Percentiles rank a stretch among this genome's conserved stretches.
These are phyloP conservation scores for Dryobotodes eremita DNA, from an alignment of 2,888 invertebrate genomes.

Conservation along the genomic window DNA sequence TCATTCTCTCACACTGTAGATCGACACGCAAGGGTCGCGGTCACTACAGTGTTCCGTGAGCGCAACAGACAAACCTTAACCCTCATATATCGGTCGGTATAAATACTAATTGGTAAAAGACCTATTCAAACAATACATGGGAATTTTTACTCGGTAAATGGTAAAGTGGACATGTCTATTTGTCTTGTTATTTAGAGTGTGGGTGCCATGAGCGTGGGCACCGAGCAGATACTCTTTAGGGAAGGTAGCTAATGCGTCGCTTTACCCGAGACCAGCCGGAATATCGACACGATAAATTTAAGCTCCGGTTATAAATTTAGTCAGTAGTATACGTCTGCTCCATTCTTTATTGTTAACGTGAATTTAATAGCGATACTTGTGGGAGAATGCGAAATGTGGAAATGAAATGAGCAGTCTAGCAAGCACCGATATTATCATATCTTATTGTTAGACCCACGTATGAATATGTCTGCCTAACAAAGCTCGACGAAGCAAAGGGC, in stretches of 20 bases:
- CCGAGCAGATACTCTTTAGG: conserved; percentile 79
- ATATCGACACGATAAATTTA: conserved; percentile 62
- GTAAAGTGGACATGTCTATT: conserved; percentile 89
- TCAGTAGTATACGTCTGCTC: conserved; percentile 54
- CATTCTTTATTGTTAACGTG: conserved; percentile 57
- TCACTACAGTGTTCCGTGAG: conserved; percentile 80
- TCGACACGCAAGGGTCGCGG: conserved; percentile 75
- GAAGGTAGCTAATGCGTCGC: conserved; percentile 75
- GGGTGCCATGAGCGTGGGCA: conserved; percentile 87
- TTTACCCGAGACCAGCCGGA: conserved; percentile 62
- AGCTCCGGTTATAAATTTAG: conserved; percentile 64
- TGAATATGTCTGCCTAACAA: conserved; percentile 66
- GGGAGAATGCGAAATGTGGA: conserved; percentile 44
- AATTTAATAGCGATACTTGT: conserved; percentile 57
- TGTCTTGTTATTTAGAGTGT: conserved; percentile 89
- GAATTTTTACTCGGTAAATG: conserved; percentile 90
- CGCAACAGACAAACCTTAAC: conserved; percentile 81
- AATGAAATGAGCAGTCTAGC: conserved; percentile 65
- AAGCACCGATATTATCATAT: conserved; percentile 66
- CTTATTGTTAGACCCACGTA: conserved; percentile 66
- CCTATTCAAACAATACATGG: conserved; percentile 89
- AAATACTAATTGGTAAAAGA: conserved; percentile 90
- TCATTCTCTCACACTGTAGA: conserved; percentile 80
- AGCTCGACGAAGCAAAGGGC: conserved; percentile 64
- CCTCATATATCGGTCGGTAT: conserved; percentile 85